Evolutionary conservation across 2,888 invertebrate species (phyloP).

Genomic region (Marasmarcha lunaedactyla): DNA sequence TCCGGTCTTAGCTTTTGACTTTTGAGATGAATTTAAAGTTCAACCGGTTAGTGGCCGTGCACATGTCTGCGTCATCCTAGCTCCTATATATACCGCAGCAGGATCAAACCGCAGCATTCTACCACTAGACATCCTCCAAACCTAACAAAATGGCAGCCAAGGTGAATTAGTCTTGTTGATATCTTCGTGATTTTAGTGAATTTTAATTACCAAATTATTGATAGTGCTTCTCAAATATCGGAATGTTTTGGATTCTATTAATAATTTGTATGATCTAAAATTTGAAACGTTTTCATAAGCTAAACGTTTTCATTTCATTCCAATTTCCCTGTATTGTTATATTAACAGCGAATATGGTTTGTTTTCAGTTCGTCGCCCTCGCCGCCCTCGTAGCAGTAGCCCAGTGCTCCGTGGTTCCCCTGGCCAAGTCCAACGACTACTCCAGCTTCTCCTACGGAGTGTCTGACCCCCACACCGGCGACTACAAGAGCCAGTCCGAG

Average conservation of each 20-base stretch:
- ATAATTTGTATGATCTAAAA: no score
- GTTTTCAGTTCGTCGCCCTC: slow-evolving; percentile 44
- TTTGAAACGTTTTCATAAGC: no score
- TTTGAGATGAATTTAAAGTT: slow-evolving; percentile 33
- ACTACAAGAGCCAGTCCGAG: slow-evolving; percentile 69
- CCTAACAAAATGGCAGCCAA: slow-evolving; percentile 57
- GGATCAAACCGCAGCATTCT: slow-evolving; percentile 41
- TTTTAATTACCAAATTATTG: no score
- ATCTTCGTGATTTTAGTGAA: slow-evolving; percentile 22
- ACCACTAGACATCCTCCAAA: slow-evolving; percentile 41
- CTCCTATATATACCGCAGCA: slow-evolving; percentile 46
- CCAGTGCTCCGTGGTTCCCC: slow-evolving; percentile 58
- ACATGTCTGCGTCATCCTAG: slow-evolving; percentile 44
- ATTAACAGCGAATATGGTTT: not conserved
- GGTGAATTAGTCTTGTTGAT: slow-evolving; percentile 34
- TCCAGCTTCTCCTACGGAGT: slow-evolving; percentile 69
- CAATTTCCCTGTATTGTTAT: no score
- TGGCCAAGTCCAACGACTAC: slow-evolving; percentile 56
- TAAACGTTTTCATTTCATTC: no score
- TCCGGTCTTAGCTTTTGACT: no score
- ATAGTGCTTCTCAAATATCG: no score
- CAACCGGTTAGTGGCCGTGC: slow-evolving; percentile 32
- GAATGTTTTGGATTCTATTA: no score
- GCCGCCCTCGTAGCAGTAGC: slow-evolving; percentile 46
- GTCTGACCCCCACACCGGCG: slow-evolving; percentile 68